Evolutionary conservation across 2,113 vertebrate genomes (phyloP), one percentile per base, ranked within the genome.

Genomic region (Dasypus novemcinctus): DNA sequence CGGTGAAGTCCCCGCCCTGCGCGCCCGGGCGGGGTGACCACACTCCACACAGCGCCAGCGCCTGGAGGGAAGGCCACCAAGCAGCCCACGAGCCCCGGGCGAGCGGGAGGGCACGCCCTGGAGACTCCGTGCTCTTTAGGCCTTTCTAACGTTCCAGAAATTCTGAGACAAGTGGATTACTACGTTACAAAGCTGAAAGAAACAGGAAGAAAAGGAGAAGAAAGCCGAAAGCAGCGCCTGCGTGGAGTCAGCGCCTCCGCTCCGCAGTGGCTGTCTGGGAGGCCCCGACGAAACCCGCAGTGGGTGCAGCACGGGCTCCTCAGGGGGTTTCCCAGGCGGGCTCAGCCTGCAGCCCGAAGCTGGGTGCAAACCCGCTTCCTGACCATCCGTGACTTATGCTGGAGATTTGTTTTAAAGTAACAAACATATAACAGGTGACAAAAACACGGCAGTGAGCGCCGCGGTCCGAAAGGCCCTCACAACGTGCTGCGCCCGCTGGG

Each of bases 231-330:
- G 15, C 89, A 21, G 66, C 29, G 14, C 9, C 38, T 25, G 14
- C 0, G 13, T 64, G 2, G 12, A 66, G 4, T 5, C 85, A 7
- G 0, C 4, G 3, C 31, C 64, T 29, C 92, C 27, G 5, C 18
- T 21, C 81, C 17, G 31, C 54, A 2, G 10, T 1, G 4, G 57
- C 81, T 6, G 33, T 76, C 81, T 59, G n/a, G n/a, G n/a, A n/a
- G n/a, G n/a, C n/a, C n/a, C n/a, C n/a, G n/a, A n/a, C n/a, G n/a
- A n/a, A n/a, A n/a, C n/a, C n/a, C n/a, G n/a, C n/a, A n/a, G n/a
- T n/a, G n/a, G n/a, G n/a, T n/a, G n/a, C n/a, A n/a, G n/a, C n/a
- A n/a, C n/a, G n/a, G n/a, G n/a, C 43, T 46, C 43, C 43, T 46
- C 43, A 46, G 43, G 43, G 5, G 43, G 43, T 5, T 46, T 46